These are phyloP conservation scores for Peromyscus melanophrys DNA, from an alignment of 2,797 vertebrate species.

Conservation along the genomic window DNA sequence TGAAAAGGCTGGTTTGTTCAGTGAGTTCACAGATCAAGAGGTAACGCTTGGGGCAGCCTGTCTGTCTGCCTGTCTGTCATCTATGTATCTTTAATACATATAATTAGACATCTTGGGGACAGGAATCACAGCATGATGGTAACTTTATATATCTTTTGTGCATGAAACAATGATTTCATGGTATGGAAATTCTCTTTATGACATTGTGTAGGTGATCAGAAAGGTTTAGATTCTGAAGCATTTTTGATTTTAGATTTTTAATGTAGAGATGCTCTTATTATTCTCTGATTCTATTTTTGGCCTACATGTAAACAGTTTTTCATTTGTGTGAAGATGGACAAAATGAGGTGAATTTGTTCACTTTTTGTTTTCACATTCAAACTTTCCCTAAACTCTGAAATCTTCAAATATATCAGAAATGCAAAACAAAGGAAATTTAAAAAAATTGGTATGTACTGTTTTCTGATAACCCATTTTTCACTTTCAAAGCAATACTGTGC, in stretches of 20 bases:
- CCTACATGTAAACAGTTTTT: neutral
- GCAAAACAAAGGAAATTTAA: neutral
- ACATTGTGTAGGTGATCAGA: neutral
- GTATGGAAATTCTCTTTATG: neutral
- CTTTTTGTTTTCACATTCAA: slow-evolving; percentile 78
- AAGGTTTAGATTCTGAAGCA: neutral
- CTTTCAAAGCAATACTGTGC: neutral
- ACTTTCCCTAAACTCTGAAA: slow-evolving; percentile 52
- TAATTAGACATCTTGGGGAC: neutral
- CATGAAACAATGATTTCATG: neutral
- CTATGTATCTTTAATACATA: neutral
- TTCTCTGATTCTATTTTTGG: neutral
- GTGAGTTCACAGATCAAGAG: neutral
- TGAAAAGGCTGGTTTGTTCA: neutral
- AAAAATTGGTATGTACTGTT: neutral
- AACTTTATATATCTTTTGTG: neutral
- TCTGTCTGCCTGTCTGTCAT: neutral
- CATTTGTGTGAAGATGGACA: slow-evolving; percentile 21
- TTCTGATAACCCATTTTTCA: slow-evolving; percentile 38
- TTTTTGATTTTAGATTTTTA: neutral
- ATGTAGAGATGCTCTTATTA: neutral
- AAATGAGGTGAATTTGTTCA: slow-evolving; percentile 51
- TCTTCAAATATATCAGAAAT: neutral
- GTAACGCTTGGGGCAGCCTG: neutral
- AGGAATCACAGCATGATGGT: neutral